These are phyloP conservation scores for Dilophus febrilis DNA, from an alignment of 2,888 invertebrate species.

Conservation along the genomic window DNA sequence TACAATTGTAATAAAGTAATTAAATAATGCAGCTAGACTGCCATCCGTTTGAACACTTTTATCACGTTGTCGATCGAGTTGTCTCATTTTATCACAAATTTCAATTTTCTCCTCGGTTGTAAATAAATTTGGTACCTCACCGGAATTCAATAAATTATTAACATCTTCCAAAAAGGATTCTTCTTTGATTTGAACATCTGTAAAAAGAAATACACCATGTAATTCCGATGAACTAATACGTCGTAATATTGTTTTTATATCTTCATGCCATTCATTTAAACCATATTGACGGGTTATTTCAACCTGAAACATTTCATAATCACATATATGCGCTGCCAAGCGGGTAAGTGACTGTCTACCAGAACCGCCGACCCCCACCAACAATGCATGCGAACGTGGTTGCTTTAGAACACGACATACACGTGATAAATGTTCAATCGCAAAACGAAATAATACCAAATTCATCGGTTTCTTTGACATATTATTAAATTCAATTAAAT, in stretches of 20 bases:
- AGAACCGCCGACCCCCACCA: constrained; percentile 87
- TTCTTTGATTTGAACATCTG: constrained; percentile 85
- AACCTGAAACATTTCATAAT: constrained; percentile 82
- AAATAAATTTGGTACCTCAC: constrained; percentile 86
- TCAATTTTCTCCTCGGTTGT: constrained; percentile 72
- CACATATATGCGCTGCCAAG: constrained; percentile 82
- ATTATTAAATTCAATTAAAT: constrained; percentile 79
- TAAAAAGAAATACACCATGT: constrained; percentile 78
- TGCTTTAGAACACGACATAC: constrained; percentile 82
- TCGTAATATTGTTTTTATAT: constrained; percentile 62
- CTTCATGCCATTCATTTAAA: constrained; percentile 76
- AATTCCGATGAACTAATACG: constrained; percentile 71
- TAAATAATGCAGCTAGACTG: constrained; percentile 74
- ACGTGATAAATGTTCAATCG: constrained; percentile 83
- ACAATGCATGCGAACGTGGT: constrained; percentile 74
- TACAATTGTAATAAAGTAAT: constrained; percentile 60
- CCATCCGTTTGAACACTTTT: constrained; percentile 83
- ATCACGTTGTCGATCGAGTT: constrained; percentile 75
- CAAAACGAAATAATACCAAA: constrained; percentile 83
- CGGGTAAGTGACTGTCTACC: constrained; percentile 83
- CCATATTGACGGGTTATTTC: constrained; percentile 82
- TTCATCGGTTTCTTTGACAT: constrained; percentile 96
- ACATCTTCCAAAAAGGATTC: constrained; percentile 87
- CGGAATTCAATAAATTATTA: constrained; percentile 80
- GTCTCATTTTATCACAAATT: constrained; percentile 82